Base-by-base conservation (phyloP, 2,797 vertebrate genomes). In the Sylvilagus floridanus region DNA sequence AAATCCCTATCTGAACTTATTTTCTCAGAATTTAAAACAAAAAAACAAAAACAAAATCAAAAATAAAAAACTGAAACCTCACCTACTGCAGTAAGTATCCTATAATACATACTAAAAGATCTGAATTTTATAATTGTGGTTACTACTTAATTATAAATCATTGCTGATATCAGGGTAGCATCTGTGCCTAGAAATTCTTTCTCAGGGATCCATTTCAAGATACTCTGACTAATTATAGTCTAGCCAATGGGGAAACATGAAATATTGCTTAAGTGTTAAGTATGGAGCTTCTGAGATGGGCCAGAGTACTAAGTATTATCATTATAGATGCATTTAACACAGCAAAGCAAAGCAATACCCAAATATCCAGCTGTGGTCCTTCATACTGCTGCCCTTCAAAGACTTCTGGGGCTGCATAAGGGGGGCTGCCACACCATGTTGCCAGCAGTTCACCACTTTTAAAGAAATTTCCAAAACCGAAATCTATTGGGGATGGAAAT, bases 381-480 rank as follows among this genome's bases (percentile, higher is more conserved):
- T 99, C 99, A 12, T 99, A 99, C 90, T 99, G 99, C 96, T 99
- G 99, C 63, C 99, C 99, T 97, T 99, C 99, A 88, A 99, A 99
- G 75, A 99, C 99, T 96, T 99, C 99, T 0, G 99, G 99, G 96
- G 99, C 99, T 78, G 99, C 99, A 0, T 99, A 99, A 0, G 99
- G 99, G 28, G 99, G 99, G 97, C 99, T 99, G 91, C 99, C 99
- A 57, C 99, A 99, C 99, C 99, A 99, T 0, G 99, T 99, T 2
- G 99, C 99, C 97, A 99, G 98, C 84, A 99, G 99, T 97, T 99
- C 99, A 35, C 99, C 99, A 0, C 98, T 99, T 98, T 99, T 99
- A 98, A 99, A 99, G 98, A 99, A 99, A 98, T 99, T 99, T 92
- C 99, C 99, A 96, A 99, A 99, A 94, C 99, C 99, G 98, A 99